Evolutionary conservation across 2,797 vertebrate species (phyloP).

Genomic region (Sparus aurata): DNA sequence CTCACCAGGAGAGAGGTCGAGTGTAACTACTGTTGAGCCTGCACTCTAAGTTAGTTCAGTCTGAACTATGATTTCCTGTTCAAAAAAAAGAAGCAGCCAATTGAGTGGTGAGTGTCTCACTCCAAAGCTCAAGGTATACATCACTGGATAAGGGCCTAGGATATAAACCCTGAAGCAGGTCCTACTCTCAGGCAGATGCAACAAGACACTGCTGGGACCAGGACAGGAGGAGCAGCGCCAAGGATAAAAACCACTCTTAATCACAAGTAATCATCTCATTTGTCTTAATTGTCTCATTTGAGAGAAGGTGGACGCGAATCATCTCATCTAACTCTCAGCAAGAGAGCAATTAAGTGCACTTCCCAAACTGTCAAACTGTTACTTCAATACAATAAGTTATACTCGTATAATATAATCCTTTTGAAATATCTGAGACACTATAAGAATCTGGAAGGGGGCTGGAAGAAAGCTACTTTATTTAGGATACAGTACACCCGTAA

Average conservation of each 20-base stretch:
- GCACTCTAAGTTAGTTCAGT: conserved; percentile 3
- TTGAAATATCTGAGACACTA: background rate
- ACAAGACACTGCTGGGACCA: conserved; percentile 22
- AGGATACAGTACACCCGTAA: background rate
- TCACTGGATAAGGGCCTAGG: conserved; percentile 35
- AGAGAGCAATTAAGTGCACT: background rate
- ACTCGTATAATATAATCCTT: background rate
- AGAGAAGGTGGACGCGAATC: conserved; percentile 6
- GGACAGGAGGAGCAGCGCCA: conserved; percentile 15
- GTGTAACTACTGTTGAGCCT: background rate
- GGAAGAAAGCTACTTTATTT: background rate
- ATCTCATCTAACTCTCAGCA: background rate
- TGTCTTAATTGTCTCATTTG: conserved; percentile 31
- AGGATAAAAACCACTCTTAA: conserved; percentile 32
- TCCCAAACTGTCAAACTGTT: background rate
- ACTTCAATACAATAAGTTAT: background rate
- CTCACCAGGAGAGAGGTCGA: background rate
- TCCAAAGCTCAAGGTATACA: conserved; percentile 33
- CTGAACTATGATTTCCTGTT: conserved; percentile 10
- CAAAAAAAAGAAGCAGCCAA: conserved; percentile 7
- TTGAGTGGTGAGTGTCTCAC: background rate
- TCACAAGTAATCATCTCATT: conserved; percentile 39
- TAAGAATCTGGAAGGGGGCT: background rate
- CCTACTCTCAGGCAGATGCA: conserved; percentile 44
- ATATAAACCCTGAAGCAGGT: conserved; percentile 40